These are phyloP conservation scores for Danionella cerebrum DNA, from an alignment of 2,113 vertebrate genomes.

Conservation along the genomic window DNA sequence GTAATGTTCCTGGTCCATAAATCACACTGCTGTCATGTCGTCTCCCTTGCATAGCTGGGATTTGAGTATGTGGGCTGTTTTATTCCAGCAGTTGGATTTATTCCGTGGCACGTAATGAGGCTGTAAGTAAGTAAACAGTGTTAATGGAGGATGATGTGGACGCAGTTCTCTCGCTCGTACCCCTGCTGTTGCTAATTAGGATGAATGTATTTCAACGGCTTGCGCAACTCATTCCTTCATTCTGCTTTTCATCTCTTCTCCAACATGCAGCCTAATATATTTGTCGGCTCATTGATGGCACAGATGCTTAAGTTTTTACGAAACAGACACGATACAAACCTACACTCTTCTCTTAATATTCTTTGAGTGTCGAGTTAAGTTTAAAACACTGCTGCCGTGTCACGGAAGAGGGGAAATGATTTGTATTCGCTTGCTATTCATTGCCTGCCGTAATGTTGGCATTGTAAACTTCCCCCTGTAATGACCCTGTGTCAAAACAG, in stretches of 20 bases:
- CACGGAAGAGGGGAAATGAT: background rate
- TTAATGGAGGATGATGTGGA: constrained; percentile 62
- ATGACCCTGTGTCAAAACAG: background rate
- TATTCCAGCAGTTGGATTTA: constrained; percentile 38
- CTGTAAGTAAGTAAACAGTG: constrained; percentile 61
- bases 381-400: constrained; percentile 1
- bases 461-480: constrained; percentile 13
- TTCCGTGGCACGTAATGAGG: constrained; percentile 47
- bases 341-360: constrained; percentile 33
- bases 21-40: background rate
- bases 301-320: constrained; percentile 61
- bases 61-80: constrained; percentile 27
- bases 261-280: constrained; percentile 53
- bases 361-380: constrained; percentile 36
- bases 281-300: constrained; percentile 56
- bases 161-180: constrained; percentile 50
- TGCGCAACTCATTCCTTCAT: constrained; percentile 24
- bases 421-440: constrained; percentile 17
- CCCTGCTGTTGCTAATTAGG: constrained; percentile 67
- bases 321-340: constrained; percentile 48
- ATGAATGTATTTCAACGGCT: constrained; percentile 65
- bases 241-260: constrained; percentile 31
- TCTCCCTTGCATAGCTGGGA: background rate
- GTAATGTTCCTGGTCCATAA: too few species aligned
- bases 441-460: background rate